Percentiles rank a stretch among this genome's conserved stretches.
Evolutionary conservation across 2,113 vertebrate species (phyloP).

Genomic region (Colius striatus): DNA sequence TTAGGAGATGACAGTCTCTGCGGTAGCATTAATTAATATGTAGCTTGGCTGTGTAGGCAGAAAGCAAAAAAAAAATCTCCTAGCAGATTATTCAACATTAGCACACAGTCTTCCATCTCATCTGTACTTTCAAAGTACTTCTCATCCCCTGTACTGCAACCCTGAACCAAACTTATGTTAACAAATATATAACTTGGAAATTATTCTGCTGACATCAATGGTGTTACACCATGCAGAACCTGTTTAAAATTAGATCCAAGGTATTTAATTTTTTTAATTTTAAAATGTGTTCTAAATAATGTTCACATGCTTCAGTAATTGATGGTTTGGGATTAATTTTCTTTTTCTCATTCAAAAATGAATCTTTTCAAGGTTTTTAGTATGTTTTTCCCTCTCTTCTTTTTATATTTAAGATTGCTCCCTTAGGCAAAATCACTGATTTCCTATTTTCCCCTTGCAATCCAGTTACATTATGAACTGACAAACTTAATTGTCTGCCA

Average conservation of each 20-base stretch:
- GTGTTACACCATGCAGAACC: conserved; percentile 32
- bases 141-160: conserved; percentile 29
- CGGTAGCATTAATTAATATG: conserved; percentile 30
- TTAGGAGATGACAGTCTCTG: conserved; percentile 40
- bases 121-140: conserved; percentile 5
- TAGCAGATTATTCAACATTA: conserved; percentile 31
- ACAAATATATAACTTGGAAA: conserved; percentile 53
- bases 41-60: conserved; percentile 57
- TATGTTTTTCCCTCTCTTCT: not conserved
- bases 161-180: conserved; percentile 25
- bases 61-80: conserved; percentile 38
- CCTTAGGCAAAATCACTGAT: conserved; percentile 18
- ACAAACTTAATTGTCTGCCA: not conserved
- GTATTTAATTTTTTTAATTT: conserved; percentile 32
- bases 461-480: not conserved
- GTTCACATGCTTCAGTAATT: conserved; percentile 7
- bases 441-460: conserved; percentile 2
- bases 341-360: not conserved
- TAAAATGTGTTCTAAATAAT: conserved; percentile 37
- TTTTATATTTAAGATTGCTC: not conserved
- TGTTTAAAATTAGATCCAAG: conserved; percentile 44
- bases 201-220: conserved; percentile 53
- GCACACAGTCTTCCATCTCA: not conserved
- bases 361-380: not conserved
- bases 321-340: not conserved